Evolutionary conservation across 2,888 invertebrate species (phyloP), one percentile per base, ranked within the genome.

Genomic region (Periphyllus acericola): DNA sequence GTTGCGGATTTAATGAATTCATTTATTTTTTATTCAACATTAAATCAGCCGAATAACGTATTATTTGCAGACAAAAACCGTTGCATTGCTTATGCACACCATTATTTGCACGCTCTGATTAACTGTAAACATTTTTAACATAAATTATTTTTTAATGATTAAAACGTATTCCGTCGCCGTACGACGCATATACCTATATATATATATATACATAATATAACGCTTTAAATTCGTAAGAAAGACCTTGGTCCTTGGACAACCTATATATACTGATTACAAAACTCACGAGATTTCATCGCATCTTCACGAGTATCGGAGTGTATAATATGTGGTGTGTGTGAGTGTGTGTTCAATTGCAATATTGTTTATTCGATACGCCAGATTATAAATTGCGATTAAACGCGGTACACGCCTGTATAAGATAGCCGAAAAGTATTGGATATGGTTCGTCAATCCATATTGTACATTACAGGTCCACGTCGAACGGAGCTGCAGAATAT

Each of bases 21-120:
- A 60, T 25, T 21, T 25, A 21, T 60, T 60, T 60, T 36, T 72
- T 32, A 32, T 72, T 34, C 0, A 19, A 3, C 4, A 72, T 36
- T 36, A 36, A 74, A 36, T 74, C 36, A 36, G 19, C 36, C 32
- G 74, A 74, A 36, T 74, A 36, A 34, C 32, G 74, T 36, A 34
- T 25, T 34, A 36, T 36, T 74, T 19, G 32, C 36, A 21, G 71
- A 71, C 36, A 36, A 36, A 36, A 36, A 74, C 74, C 21, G 74
- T 36, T 21, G 74, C 36, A 36, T 34, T 36, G 74, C 6, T 74
- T 71, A 32, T 36, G 21, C 36, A 21, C 25, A 32, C 19, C 32
- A 21, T 74, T 46, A 46, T 46, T 46, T 74, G 60, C 74, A 74
- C 32, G 74, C 74, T 74, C 74, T 74, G 74, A 36, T 74, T 74